phyloP scores from a whole-genome alignment of 2,888 invertebrate species.

The Agrotis clavis region DNA sequence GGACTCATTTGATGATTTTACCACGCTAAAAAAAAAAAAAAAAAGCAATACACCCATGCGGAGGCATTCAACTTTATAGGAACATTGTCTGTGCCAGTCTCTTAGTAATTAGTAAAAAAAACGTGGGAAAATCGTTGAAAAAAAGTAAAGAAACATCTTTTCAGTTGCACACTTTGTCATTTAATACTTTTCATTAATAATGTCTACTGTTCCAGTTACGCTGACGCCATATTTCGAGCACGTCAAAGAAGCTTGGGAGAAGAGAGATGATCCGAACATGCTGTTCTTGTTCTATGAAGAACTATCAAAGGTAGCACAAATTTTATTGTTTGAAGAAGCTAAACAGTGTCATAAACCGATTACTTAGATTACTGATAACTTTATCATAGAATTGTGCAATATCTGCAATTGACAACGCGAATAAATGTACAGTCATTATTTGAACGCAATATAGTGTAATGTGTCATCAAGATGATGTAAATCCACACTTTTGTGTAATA shows the following conservation, averaged over 20 bases:
- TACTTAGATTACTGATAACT: constrained; percentile 10
- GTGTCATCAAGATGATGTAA: background rate
- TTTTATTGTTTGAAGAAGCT: background rate
- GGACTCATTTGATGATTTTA: too few species aligned
- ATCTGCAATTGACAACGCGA: background rate
- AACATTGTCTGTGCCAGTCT: too few species aligned
- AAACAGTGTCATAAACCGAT: background rate
- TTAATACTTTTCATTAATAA: background rate
- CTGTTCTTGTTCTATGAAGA: constrained; percentile 95
- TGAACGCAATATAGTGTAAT: background rate
- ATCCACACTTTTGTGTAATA: too few species aligned
- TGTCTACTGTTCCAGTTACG: constrained; percentile 68
- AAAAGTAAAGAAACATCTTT: too few species aligned
- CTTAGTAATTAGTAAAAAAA: too few species aligned
- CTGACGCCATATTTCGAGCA: constrained; percentile 94
- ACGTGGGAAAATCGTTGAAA: too few species aligned
- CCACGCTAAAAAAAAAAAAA: too few species aligned
- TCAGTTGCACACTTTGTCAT: too few species aligned
- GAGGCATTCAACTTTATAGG: too few species aligned
- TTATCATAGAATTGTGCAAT: constrained; percentile 2
- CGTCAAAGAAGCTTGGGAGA: constrained; percentile 93
- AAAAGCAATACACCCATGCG: too few species aligned
- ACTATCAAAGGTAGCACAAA: constrained; percentile 89
- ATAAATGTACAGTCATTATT: constrained; percentile 3
- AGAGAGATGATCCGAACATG: constrained; percentile 92